These are phyloP conservation scores for Sturmia bella DNA, from an alignment of 2,888 invertebrate species.

Conservation along the genomic window DNA sequence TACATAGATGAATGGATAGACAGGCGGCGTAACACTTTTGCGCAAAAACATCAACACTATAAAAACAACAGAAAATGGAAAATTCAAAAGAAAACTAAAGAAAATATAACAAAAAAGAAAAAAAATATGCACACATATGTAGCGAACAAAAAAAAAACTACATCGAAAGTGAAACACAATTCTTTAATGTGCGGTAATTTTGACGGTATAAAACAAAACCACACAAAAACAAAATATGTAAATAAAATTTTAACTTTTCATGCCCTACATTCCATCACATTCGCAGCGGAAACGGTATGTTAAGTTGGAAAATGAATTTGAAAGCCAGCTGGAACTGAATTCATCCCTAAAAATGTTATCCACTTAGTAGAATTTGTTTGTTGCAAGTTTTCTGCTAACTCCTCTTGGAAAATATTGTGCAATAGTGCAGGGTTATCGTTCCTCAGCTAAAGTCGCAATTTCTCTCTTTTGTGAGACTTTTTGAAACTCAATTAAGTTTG, in stretches of 20 bases:
- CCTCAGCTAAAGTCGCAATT: no score
- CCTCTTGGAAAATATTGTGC: no score
- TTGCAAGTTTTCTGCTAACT: no score
- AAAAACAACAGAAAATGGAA: slow-evolving; percentile 30
- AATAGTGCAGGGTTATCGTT: no score
- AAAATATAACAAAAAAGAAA: slow-evolving; percentile 47
- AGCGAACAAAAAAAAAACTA: slow-evolving; percentile 23
- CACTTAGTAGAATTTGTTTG: no score
- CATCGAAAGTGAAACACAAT: slow-evolving; percentile 51
- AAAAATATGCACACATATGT: slow-evolving; percentile 9
- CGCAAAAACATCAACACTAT: slow-evolving; percentile 61
- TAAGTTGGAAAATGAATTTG: neutral
- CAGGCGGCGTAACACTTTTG: slow-evolving; percentile 68
- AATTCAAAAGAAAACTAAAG: slow-evolving; percentile 56
- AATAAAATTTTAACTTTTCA: slow-evolving; percentile 14
- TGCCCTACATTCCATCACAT: neutral
- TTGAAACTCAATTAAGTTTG: no score
- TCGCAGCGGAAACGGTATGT: neutral
- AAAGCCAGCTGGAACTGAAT: no score
- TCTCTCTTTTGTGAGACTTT: no score
- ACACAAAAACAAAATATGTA: slow-evolving; percentile 5
- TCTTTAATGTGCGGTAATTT: slow-evolving; percentile 54
- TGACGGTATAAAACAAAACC: slow-evolving; percentile 33
- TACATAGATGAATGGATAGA: slow-evolving; percentile 33
- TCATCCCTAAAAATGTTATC: no score